phyloP scores from a whole-genome alignment of 2,888 invertebrate genomes.

The Drosophila borborema region DNA sequence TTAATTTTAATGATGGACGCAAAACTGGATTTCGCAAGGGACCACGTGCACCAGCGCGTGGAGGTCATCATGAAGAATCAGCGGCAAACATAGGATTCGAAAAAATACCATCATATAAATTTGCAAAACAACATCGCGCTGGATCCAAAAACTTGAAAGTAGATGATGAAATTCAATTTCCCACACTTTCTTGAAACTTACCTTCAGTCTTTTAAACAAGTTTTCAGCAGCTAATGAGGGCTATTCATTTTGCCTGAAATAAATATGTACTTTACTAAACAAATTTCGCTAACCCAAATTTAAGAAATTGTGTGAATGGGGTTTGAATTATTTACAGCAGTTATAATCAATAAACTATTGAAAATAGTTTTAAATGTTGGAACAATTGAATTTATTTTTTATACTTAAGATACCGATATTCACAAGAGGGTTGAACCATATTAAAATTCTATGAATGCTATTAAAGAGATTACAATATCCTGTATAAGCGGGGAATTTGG shows the following conservation, averaged over 20 bases:
- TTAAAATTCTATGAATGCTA: background rate
- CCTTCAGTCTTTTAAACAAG: slow-evolving; percentile 9
- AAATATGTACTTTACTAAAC: slow-evolving; percentile 41
- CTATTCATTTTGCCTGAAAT: slow-evolving; percentile 43
- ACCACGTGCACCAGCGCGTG: slow-evolving; percentile 85
- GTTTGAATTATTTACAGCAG: slow-evolving; percentile 53
- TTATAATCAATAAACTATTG: slow-evolving; percentile 65
- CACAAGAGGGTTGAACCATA: background rate
- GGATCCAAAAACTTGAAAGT: slow-evolving; percentile 91
- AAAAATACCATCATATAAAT: slow-evolving; percentile 64
- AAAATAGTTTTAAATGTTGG: slow-evolving; percentile 68
- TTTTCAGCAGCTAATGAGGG: slow-evolving; percentile 36
- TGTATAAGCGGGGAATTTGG: background rate
- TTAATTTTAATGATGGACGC: slow-evolving; percentile 93
- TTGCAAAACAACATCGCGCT: slow-evolving; percentile 66
- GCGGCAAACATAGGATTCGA: slow-evolving; percentile 74
- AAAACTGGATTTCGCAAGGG: slow-evolving; percentile 90
- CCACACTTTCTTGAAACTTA: slow-evolving; percentile 91
- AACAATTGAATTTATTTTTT: slow-evolving; percentile 50
- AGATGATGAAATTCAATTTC: slow-evolving; percentile 98
- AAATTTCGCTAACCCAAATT: slow-evolving; percentile 44
- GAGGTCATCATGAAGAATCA: slow-evolving; percentile 56
- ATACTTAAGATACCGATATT: slow-evolving; percentile 10
- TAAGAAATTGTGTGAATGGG: slow-evolving; percentile 44
- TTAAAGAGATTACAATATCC: background rate